phyloP scores from a whole-genome alignment of 2,888 invertebrate genomes.

The Hydroisotoma schaefferi region DNA sequence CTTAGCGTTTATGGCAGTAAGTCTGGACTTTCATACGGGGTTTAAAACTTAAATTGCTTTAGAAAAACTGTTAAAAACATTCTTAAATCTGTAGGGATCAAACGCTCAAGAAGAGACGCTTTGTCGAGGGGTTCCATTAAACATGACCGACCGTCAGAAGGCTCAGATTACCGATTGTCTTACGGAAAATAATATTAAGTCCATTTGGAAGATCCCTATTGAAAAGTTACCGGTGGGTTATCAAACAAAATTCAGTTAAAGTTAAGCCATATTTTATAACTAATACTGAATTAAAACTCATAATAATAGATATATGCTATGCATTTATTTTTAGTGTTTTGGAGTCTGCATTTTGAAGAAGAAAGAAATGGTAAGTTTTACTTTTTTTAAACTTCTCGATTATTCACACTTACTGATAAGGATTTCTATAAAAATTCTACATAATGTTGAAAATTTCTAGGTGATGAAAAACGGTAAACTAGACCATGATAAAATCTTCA shows the following conservation, averaged over 20 bases:
- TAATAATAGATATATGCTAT: constrained; percentile 11
- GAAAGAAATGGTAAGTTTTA: constrained; percentile 39
- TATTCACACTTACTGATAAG: too few relatives aligned
- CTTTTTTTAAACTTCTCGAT: neutral
- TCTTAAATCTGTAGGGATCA: neutral
- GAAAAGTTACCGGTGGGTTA: constrained; percentile 42
- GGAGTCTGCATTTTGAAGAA: constrained; percentile 44
- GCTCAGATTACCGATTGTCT: constrained; percentile 41
- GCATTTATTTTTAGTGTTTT: constrained; percentile 33
- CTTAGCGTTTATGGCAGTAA: neutral
- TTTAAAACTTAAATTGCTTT: neutral
- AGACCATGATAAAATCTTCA: constrained; percentile 38
- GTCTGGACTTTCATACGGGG: neutral
- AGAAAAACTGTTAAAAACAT: neutral
- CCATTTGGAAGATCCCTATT: constrained; percentile 45
- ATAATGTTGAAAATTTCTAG: constrained; percentile 15
- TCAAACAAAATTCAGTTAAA: too few relatives aligned
- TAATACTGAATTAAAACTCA: neutral
- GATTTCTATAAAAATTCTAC: constrained; percentile 7
- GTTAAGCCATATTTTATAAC: constrained; percentile 6
- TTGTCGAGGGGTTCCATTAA: constrained; percentile 39
- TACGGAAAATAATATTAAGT: constrained; percentile 29
- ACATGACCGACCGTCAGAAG: constrained; percentile 39
- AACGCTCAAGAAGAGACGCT: constrained; percentile 41
- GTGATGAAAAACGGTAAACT: constrained; percentile 37